Evolutionary conservation across 2,888 invertebrate genomes (phyloP).

Genomic region (Germaria angustata): DNA sequence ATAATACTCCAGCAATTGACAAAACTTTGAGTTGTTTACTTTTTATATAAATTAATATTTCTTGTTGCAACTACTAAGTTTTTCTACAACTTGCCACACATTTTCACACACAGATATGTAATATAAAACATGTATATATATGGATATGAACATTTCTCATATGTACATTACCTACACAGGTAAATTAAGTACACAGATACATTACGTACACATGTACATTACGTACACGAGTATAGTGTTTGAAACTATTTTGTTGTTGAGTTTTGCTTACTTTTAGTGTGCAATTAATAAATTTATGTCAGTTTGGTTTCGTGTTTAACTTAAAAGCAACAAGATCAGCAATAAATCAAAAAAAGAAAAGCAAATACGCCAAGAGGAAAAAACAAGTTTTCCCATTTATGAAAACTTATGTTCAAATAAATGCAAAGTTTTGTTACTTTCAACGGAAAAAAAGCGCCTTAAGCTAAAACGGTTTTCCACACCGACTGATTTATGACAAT

Average conservation of each 20-base stretch:
- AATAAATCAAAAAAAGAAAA: conserved; percentile 12
- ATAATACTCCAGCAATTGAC: too few relatives aligned
- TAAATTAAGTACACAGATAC: too few relatives aligned
- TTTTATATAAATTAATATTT: neutral
- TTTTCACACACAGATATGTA: neutral
- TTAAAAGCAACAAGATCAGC: conserved; percentile 22
- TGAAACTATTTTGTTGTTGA: conserved; percentile 15
- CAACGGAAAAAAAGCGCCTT: conserved; percentile 41
- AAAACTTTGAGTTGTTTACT: conserved; percentile 26
- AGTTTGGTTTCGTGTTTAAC: conserved; percentile 41
- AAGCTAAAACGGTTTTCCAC: conserved; percentile 21
- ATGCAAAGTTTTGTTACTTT: conserved; percentile 60
- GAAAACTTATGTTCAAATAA: conserved; percentile 62
- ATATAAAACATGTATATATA: too few relatives aligned
- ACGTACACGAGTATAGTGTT: neutral
- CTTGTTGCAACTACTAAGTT: conserved; percentile 31
- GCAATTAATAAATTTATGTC: conserved; percentile 64
- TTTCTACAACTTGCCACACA: conserved; percentile 9
- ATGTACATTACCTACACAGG: too few relatives aligned
- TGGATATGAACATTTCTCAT: too few relatives aligned
- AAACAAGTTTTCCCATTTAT: conserved; percentile 61
- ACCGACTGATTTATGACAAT: conserved; percentile 38
- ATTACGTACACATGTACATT: neutral
- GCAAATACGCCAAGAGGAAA: conserved; percentile 5
- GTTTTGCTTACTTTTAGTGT: conserved; percentile 38